Conservation (phyloP, 2,113 vertebrate genomes). For the Microcebus griseorufus region DNA sequence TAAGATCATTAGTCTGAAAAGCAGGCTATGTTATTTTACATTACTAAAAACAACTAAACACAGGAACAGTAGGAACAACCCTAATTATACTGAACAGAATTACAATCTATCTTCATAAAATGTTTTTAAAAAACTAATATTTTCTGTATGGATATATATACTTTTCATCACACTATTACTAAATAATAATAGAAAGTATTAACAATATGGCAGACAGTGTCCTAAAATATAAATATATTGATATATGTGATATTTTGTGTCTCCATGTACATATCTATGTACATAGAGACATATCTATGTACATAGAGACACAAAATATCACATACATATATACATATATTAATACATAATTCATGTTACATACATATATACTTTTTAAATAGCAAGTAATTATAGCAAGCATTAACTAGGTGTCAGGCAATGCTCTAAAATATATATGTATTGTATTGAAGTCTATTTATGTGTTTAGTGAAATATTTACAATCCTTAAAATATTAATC, state of each 20-base stretch:
- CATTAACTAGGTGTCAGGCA: not conserved
- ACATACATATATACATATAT: not conserved
- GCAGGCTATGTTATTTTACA: not conserved
- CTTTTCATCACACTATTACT: not conserved
- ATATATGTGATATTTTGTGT: not conserved
- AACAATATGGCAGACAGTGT: not conserved
- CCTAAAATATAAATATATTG: not conserved
- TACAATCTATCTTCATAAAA: not conserved
- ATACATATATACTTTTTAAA: not conserved
- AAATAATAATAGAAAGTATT: not conserved
- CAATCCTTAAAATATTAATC: not conserved
- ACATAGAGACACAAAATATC: not conserved
- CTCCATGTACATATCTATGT: no score
- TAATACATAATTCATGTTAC: not conserved
- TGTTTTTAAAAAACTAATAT: not conserved
- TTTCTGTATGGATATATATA: not conserved
- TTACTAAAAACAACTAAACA: not conserved
- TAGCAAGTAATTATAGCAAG: not conserved
- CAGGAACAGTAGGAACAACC: not conserved
- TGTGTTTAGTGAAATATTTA: not conserved
- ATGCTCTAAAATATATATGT: not conserved
- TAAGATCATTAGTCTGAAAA: not conserved
- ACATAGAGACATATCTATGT: not conserved
- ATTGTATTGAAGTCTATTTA: not conserved
- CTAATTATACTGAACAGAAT: not conserved